Evolutionary conservation across 2,797 vertebrate genomes (phyloP).

Genomic region (Centroberyx gerrardi): DNA sequence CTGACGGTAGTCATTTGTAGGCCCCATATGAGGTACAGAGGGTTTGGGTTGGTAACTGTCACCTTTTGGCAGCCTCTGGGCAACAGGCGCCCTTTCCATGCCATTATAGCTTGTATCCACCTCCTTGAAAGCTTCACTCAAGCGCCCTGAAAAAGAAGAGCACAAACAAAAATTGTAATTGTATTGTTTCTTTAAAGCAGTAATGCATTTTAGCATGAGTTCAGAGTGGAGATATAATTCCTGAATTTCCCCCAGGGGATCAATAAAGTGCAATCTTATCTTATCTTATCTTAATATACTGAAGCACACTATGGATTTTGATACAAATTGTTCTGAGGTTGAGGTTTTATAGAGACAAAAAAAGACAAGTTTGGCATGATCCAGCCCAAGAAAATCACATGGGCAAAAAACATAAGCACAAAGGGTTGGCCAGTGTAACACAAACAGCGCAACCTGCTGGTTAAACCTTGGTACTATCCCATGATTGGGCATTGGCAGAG

Average conservation of each 20-base stretch:
- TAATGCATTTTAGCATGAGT: background rate
- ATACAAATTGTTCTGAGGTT: conserved; percentile 1
- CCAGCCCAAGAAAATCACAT: background rate
- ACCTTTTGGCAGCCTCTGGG: conserved; percentile 65
- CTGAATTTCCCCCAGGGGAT: too few species aligned
- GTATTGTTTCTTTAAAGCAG: background rate
- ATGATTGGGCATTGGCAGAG: background rate
- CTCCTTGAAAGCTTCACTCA: conserved; percentile 77
- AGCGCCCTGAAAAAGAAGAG: conserved; percentile 64
- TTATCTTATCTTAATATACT: background rate
- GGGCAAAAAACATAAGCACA: background rate
- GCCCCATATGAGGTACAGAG: conserved; percentile 52
- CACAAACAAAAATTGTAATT: conserved; percentile 11
- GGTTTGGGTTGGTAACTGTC: conserved; percentile 73
- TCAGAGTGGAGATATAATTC: background rate
- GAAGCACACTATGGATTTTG: background rate
- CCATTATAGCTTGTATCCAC: conserved; percentile 76
- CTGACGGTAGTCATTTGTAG: conserved; percentile 68
- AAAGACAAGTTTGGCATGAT: background rate
- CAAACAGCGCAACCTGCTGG: conserved; percentile 68
- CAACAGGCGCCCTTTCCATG: conserved; percentile 70
- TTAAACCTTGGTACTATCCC: conserved; percentile 3
- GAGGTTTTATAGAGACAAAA: background rate
- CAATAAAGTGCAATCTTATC: too few species aligned
- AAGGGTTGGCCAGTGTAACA: background rate